Evolutionary conservation across 2,888 invertebrate genomes (phyloP).

Genomic region (Rhaphigaster nebulosa): DNA sequence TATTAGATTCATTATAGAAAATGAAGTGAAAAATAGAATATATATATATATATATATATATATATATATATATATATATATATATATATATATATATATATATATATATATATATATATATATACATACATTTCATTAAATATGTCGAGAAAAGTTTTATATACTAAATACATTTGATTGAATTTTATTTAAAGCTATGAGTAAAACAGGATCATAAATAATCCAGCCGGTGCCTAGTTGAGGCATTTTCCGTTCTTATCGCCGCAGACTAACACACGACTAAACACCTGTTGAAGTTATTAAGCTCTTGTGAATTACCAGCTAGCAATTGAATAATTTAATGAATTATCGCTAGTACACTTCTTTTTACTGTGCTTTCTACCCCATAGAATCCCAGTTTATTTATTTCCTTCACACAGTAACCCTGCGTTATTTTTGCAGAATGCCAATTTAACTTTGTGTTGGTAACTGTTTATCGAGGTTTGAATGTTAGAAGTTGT

Average conservation of each 20-base stretch:
- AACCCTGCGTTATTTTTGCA: too few species aligned
- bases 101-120: too few species aligned
- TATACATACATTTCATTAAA: too few species aligned
- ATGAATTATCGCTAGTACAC: neutral
- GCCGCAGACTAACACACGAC: neutral
- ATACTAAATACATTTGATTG: neutral
- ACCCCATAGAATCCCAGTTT: neutral
- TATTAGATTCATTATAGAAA: too few species aligned
- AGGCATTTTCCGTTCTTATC: neutral
- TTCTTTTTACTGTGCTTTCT: neutral
- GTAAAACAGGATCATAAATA: neutral
- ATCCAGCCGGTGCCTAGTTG: neutral
- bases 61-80: too few species aligned
- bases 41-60: too few species aligned
- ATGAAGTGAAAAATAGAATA: too few species aligned
- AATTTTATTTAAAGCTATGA: neutral
- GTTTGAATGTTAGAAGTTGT: too few species aligned
- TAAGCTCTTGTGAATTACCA: neutral
- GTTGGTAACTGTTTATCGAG: too few species aligned
- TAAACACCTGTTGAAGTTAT: neutral
- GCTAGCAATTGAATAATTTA: neutral
- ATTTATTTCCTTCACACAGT: neutral
- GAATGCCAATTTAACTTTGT: too few species aligned
- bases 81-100: too few species aligned
- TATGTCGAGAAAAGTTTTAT: too few species aligned